Evolutionary conservation across 2,888 invertebrate genomes (phyloP).

Genomic region (Amiota minor): DNA sequence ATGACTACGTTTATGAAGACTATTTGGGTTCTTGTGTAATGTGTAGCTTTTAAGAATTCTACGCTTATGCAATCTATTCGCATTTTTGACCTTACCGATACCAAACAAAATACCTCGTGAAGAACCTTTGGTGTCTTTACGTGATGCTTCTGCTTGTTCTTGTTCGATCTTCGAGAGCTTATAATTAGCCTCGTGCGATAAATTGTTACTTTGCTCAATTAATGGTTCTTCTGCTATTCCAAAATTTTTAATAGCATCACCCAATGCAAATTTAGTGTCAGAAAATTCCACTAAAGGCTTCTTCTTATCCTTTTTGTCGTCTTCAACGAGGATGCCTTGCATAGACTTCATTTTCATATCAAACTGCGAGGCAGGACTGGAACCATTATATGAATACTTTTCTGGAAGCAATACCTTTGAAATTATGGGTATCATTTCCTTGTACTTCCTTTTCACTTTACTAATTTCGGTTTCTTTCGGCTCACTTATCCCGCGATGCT

Average conservation of each 20-base stretch:
- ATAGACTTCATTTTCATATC: constrained; percentile 44
- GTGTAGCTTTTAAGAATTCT: neutral
- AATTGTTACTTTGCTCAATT: constrained; percentile 59
- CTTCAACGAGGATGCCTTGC: constrained; percentile 33
- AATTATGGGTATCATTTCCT: constrained; percentile 32
- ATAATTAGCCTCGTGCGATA: constrained; percentile 72
- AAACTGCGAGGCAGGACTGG: constrained; percentile 36
- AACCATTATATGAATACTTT: neutral
- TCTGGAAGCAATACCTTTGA: neutral
- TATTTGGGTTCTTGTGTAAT: neutral
- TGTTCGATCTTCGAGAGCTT: constrained; percentile 72
- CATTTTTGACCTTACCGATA: neutral
- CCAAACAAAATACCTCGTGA: neutral
- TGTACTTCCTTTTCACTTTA: constrained; percentile 52
- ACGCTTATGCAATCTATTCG: neutral
- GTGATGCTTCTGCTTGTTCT: constrained; percentile 60
- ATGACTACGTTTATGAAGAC: neutral
- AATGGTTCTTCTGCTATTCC: too few relatives aligned
- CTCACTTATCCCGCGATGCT: constrained; percentile 12
- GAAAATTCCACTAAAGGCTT: neutral
- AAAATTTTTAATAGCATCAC: too few relatives aligned
- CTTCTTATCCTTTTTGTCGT: constrained; percentile 37
- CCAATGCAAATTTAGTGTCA: too few relatives aligned
- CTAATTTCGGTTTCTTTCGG: constrained; percentile 49
- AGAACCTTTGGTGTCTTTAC: constrained; percentile 9